These are phyloP conservation scores for Drosophila nigricruria DNA, from an alignment of 2,888 invertebrate species.

Conservation along the genomic window DNA sequence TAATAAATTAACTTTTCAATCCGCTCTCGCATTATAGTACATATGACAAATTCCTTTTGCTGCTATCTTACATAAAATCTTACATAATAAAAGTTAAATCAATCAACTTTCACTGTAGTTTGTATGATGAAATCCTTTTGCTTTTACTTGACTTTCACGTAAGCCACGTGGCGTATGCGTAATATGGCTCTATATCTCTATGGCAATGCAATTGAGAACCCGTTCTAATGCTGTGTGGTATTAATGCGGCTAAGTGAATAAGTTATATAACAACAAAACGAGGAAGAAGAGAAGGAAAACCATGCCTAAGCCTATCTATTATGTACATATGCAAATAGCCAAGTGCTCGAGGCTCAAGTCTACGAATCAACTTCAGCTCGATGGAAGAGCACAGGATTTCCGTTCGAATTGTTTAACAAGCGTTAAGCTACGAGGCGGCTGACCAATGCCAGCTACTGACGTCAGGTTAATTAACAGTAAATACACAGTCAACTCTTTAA, in stretches of 20 bases:
- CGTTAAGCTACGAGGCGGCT: neutral
- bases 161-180: slow-evolving; percentile 29
- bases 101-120: neutral
- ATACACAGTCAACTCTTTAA: slow-evolving; percentile 53
- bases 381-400: slow-evolving; percentile 40
- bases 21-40: neutral
- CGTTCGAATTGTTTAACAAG: slow-evolving; percentile 35
- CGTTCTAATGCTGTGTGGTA: slow-evolving; percentile 47
- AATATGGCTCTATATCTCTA: neutral
- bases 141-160: neutral
- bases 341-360: slow-evolving; percentile 2
- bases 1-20: neutral
- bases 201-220: slow-evolving; percentile 20
- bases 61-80: neutral
- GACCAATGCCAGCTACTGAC: slow-evolving; percentile 42
- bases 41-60: neutral
- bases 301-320: slow-evolving; percentile 49
- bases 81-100: neutral
- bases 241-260: slow-evolving; percentile 62
- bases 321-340: slow-evolving; percentile 59
- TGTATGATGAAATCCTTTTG: neutral
- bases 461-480: slow-evolving; percentile 69
- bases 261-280: slow-evolving; percentile 34
- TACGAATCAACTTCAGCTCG: neutral
- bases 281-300: neutral